phyloP scores from a whole-genome alignment of 2,113 vertebrate species.

The Takifugu flavidus region DNA sequence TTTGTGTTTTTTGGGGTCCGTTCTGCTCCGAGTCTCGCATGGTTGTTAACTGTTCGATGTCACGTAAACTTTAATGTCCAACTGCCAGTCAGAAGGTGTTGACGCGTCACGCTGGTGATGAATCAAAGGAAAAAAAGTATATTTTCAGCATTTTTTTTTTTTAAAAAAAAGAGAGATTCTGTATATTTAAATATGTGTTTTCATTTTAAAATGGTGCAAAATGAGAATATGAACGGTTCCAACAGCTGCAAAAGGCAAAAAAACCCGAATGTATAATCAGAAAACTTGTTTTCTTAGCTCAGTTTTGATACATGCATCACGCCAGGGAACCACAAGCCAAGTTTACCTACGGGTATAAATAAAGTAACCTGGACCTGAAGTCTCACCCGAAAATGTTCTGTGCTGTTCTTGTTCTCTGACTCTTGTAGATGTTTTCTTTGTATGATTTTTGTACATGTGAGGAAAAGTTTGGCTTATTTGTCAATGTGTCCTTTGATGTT shows the following conservation, averaged over 20 bases:
- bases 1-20: neutral
- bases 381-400: constrained; percentile 58
- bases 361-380: neutral
- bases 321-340: too few relatives aligned
- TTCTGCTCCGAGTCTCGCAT: constrained; percentile 53
- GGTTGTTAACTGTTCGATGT: constrained; percentile 62
- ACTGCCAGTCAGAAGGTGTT: constrained; percentile 55
- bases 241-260: constrained; percentile 5
- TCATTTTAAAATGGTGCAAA: constrained; percentile 36
- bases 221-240: constrained; percentile 6
- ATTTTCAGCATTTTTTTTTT: neutral
- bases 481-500: constrained; percentile 53
- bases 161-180: constrained; percentile 14
- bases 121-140: constrained; percentile 28
- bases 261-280: constrained; percentile 33
- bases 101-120: constrained; percentile 12
- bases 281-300: constrained; percentile 21
- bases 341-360: too few relatives aligned
- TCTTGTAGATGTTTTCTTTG: constrained; percentile 63
- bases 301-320: constrained; percentile 26
- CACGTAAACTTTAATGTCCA: constrained; percentile 21
- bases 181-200: constrained; percentile 48
- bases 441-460: constrained; percentile 56
- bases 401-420: constrained; percentile 45
- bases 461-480: constrained; percentile 51